These are phyloP conservation scores for Megaptera novaeangliae DNA, from an alignment of 2,113 vertebrate genomes.

Conservation along the genomic window DNA sequence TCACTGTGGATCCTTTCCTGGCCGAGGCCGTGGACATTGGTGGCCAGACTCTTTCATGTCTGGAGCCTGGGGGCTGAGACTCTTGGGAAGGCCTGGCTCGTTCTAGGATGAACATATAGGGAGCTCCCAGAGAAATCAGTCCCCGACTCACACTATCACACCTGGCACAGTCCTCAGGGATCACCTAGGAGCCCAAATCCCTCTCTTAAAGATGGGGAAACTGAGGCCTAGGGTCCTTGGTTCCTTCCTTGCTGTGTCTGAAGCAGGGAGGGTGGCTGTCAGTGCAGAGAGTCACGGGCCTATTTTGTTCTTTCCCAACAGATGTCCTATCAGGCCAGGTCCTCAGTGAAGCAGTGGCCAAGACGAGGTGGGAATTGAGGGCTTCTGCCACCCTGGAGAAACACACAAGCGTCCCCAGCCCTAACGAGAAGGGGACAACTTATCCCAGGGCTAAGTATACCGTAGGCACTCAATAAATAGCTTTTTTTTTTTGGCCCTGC, in stretches of 20 bases:
- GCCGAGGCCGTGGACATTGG: not conserved
- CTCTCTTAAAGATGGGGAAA: not conserved
- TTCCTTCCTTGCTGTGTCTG: not conserved
- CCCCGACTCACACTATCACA: not conserved
- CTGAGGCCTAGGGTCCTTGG: not conserved
- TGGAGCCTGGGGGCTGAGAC: not conserved
- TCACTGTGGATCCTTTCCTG: not conserved
- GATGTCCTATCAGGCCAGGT: not conserved
- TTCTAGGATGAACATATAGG: not conserved
- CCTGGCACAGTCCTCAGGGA: not conserved
- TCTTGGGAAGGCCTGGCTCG: not conserved
- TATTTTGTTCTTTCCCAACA: not conserved
- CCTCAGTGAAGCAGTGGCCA: not conserved
- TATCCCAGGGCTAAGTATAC: not conserved
- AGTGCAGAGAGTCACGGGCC: rapidly evolving
- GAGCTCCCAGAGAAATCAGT: not conserved
- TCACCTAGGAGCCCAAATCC: not conserved
- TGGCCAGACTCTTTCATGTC: not conserved
- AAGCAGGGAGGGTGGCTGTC: not conserved
- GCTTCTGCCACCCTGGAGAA: not conserved
- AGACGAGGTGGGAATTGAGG: not conserved
- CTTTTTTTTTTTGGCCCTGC: not conserved
- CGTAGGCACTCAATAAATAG: not conserved
- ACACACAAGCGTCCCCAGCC: rapidly evolving
- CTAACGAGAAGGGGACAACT: not conserved